Conservation (phyloP, 2,888 invertebrate genomes). For the Phengaris arion region DNA sequence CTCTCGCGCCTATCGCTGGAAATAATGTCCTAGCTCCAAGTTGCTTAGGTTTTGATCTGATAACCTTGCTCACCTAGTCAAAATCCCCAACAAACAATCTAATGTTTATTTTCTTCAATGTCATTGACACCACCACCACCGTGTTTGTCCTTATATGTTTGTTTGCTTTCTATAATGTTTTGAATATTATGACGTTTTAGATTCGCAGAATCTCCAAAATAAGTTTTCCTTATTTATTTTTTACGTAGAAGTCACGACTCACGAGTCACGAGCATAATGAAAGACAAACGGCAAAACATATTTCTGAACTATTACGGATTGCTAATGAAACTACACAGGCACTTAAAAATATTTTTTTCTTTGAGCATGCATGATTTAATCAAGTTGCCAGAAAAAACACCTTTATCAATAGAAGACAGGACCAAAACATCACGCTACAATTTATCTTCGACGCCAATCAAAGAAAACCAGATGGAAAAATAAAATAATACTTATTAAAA, state of each 20-base stretch:
- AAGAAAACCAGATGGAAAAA: too few relatives aligned
- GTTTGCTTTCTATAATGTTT: neutral
- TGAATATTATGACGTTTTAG: neutral
- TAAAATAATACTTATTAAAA: too few relatives aligned
- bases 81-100: neutral
- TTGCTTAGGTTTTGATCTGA: neutral
- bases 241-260: neutral
- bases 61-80: neutral
- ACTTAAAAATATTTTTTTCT: neutral
- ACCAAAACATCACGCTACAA: too few relatives aligned
- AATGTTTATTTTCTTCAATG: neutral
- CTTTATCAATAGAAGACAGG: too few relatives aligned
- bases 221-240: neutral
- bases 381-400: too few relatives aligned
- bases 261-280: neutral
- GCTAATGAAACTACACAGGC: neutral
- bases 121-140: neutral
- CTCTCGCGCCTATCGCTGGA: too few relatives aligned
- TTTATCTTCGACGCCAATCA: too few relatives aligned
- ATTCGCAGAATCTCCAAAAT: neutral
- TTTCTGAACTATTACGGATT: neutral
- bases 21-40: neutral
- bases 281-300: neutral
- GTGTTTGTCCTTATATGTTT: slow-evolving; percentile 11
- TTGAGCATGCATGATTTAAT: too few relatives aligned